Base-by-base conservation (phyloP, 2,797 vertebrate genomes). In the Oreortyx pictus region DNA sequence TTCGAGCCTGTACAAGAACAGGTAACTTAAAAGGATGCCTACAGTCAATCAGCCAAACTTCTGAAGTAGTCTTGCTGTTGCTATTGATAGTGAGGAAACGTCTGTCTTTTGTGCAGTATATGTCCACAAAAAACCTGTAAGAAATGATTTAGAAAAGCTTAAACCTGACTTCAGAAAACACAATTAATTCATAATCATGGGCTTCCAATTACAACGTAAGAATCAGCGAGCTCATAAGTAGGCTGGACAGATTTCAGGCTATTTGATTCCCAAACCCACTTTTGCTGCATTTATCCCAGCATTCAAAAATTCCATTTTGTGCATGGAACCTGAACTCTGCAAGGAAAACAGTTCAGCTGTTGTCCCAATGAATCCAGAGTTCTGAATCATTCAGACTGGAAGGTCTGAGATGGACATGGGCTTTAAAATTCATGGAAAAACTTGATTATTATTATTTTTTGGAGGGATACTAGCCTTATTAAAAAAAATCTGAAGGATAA, bases 41-140 rank as follows among this genome's bases (percentile, higher is more conserved):
- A 90, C 94, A 97, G 77, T 97, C 96, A 82, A 96, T 96, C 93
- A 97, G 93, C 98, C 98, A 98, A 66, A 99, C 99, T 97, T 99
- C 99, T 13, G 99, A 99, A 67, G 98, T 98, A 74, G 95, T 98
- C 96, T 99, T 99, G 97, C 98, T 99, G 97, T 97, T 99, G 97
- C 98, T 98, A 96, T 99, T 99, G 92, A 99, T 98, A 71, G 98
- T 99, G 71, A 99, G 97, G 85, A 99, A 97, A 71, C 91, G 96
- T 65, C 94, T 97, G 82, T 99, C 98, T 97, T 98, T 98, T 94
- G 98, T 98, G 85, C 98, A 96, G 87, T 98, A 96, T 25, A 99
- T 97, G 95, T 99, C 99, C 93, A 99, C 98, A 97, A 99, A 99
- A 96, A 98, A 99, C 95, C 99, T 99, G 91, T 3, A 87, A 68